phyloP scores from a whole-genome alignment of 2,888 invertebrate species.

The Apoda limacodes region DNA sequence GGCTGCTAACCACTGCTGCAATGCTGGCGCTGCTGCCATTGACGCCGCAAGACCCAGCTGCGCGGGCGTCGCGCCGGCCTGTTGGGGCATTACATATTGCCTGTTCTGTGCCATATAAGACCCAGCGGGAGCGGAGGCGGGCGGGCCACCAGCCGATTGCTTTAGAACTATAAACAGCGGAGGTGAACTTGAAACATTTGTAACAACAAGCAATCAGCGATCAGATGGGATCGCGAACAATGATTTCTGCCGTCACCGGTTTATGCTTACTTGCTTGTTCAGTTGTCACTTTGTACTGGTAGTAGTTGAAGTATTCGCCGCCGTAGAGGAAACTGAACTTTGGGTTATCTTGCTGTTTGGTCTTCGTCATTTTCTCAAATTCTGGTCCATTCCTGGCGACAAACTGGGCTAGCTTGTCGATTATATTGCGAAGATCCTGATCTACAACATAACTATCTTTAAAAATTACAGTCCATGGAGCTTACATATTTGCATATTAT shows the following conservation, averaged over 20 bases:
- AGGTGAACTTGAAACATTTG: slow-evolving; percentile 65
- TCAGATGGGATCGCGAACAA: slow-evolving; percentile 41
- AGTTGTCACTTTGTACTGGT: slow-evolving; percentile 94
- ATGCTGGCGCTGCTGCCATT: slow-evolving; percentile 60
- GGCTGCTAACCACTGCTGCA: slow-evolving; percentile 58
- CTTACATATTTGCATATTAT: neutral
- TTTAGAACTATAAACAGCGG: slow-evolving; percentile 80
- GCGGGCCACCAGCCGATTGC: slow-evolving; percentile 73
- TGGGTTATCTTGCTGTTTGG: slow-evolving; percentile 97
- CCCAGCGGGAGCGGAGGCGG: slow-evolving; percentile 61
- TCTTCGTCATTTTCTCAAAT: slow-evolving; percentile 98
- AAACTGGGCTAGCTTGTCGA: slow-evolving; percentile 98
- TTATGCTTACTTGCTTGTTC: slow-evolving; percentile 91
- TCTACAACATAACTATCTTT: no score
- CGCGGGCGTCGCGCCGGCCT: slow-evolving; percentile 65
- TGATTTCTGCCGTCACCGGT: slow-evolving; percentile 42
- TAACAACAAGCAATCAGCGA: slow-evolving; percentile 52
- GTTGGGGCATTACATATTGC: slow-evolving; percentile 71
- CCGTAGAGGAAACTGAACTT: slow-evolving; percentile 98
- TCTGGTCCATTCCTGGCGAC: slow-evolving; percentile 99
- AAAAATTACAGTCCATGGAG: slow-evolving; percentile 2
- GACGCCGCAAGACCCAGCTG: slow-evolving; percentile 67
- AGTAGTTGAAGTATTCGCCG: slow-evolving; percentile 95
- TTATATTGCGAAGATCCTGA: slow-evolving; percentile 95
- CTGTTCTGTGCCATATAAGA: slow-evolving; percentile 69